Percentiles rank a stretch among this genome's conserved stretches.
phyloP scores from a whole-genome alignment of 2,113 vertebrate species.

The Oncorhynchus clarkii region DNA sequence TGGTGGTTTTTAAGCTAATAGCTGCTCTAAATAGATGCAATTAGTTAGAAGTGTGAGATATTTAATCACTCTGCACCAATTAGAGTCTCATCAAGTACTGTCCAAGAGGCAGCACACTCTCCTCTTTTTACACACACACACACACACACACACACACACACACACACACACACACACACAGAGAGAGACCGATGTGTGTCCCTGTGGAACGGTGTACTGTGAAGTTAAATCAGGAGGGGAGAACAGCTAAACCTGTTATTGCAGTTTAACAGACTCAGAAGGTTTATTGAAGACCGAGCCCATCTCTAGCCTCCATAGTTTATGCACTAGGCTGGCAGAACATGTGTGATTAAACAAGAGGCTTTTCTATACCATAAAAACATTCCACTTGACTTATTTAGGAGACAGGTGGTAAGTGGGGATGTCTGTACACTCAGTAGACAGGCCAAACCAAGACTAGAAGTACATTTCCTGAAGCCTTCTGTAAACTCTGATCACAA shows the following conservation, averaged over 20 bases:
- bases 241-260: constrained; percentile 68
- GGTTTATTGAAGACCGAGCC: constrained; percentile 67
- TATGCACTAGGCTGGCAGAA: constrained; percentile 42
- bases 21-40: constrained; percentile 95
- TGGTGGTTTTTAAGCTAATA: constrained; percentile 91
- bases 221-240: constrained; percentile 71
- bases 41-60: constrained; percentile 98
- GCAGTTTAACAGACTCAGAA: constrained; percentile 71
- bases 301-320: constrained; percentile 49
- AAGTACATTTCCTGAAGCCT: too few species aligned
- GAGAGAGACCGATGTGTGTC: constrained; percentile 66
- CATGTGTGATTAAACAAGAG: constrained; percentile 42
- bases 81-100: constrained; percentile 99
- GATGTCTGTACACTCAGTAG: too few species aligned
- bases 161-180: too few species aligned
- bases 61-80: constrained; percentile 99
- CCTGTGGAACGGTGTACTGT: constrained; percentile 68
- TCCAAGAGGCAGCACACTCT: constrained; percentile 88
- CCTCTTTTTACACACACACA: constrained; percentile 36
- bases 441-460: too few species aligned
- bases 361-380: too few species aligned
- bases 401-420: too few species aligned
- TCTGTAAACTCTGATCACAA: too few species aligned
- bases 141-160: too few species aligned
- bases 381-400: too few species aligned